Conservation (phyloP, 2,888 invertebrate genomes). For the Oscheius sp. region DNA sequence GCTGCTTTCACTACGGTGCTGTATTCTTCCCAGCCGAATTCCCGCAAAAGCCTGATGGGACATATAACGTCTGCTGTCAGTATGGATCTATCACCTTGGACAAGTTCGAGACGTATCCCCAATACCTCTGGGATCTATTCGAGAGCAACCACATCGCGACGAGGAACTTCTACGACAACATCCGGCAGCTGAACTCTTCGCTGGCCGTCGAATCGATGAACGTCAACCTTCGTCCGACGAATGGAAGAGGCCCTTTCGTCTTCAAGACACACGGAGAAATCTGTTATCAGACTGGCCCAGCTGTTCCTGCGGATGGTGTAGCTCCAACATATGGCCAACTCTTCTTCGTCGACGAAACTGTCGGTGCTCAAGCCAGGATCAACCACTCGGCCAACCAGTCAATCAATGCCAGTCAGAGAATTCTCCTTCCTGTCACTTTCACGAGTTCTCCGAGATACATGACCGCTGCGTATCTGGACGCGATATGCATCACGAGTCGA, state of each 20-base stretch:
- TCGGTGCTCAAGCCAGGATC: conserved; percentile 38
- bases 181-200: too few relatives aligned
- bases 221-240: conserved; percentile 29
- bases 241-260: conserved; percentile 46
- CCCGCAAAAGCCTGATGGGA: neutral
- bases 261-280: conserved; percentile 43
- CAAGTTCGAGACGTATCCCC: conserved; percentile 25
- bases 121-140: neutral
- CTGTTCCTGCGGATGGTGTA: conserved; percentile 18
- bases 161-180: too few relatives aligned
- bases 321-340: conserved; percentile 32
- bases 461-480: too few relatives aligned
- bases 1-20: conserved; percentile 21
- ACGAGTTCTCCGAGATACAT: too few relatives aligned
- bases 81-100: neutral
- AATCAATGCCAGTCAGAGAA: conserved; percentile 14
- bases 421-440: too few relatives aligned
- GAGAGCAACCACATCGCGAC: conserved; percentile 38
- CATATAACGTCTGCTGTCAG: conserved; percentile 20
- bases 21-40: neutral
- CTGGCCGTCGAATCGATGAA: conserved; percentile 41
- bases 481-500: too few relatives aligned
- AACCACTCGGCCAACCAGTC: conserved; percentile 28
- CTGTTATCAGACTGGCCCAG: conserved; percentile 33
- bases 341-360: conserved; percentile 37